phyloP scores from a whole-genome alignment of 2,888 invertebrate species.

The Encarsia formosa region DNA sequence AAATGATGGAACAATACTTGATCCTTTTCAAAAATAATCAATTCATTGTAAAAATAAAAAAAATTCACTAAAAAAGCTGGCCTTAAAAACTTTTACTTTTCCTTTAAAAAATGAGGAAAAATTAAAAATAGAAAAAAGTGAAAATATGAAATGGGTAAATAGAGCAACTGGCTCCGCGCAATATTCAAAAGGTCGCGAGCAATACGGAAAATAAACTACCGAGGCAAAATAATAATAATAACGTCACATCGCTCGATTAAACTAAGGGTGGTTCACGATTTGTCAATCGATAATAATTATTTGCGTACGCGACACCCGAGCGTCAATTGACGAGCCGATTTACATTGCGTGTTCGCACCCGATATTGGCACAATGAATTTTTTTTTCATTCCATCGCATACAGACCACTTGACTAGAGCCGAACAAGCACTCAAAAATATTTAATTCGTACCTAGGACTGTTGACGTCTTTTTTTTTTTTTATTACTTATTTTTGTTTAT shows the following conservation, averaged over 20 bases:
- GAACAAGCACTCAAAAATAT: neutral
- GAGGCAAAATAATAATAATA: neutral
- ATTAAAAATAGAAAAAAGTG: slow-evolving; percentile 7
- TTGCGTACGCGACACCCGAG: neutral
- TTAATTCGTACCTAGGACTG: neutral
- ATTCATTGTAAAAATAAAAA: too few relatives aligned
- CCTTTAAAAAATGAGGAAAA: too few relatives aligned
- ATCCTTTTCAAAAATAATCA: too few relatives aligned
- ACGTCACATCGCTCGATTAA: neutral
- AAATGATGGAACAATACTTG: too few relatives aligned
- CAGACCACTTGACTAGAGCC: neutral
- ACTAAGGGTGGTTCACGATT: neutral
- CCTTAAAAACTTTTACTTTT: too few relatives aligned
- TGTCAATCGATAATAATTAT: neutral
- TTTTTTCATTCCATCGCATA: neutral
- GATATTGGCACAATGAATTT: neutral
- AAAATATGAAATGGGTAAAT: slow-evolving; percentile 4
- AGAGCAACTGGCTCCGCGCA: neutral
- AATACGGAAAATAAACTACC: neutral
- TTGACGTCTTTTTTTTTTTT: neutral
- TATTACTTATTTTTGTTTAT: neutral
- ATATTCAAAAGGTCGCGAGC: neutral
- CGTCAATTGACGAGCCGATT: neutral
- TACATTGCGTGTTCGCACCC: neutral
- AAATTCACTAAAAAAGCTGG: too few relatives aligned